Percentiles rank a stretch among this genome's conserved stretches.
Conservation (phyloP, 2,113 vertebrate genomes). For the Rhinolophus ferrumequinum region DNA sequence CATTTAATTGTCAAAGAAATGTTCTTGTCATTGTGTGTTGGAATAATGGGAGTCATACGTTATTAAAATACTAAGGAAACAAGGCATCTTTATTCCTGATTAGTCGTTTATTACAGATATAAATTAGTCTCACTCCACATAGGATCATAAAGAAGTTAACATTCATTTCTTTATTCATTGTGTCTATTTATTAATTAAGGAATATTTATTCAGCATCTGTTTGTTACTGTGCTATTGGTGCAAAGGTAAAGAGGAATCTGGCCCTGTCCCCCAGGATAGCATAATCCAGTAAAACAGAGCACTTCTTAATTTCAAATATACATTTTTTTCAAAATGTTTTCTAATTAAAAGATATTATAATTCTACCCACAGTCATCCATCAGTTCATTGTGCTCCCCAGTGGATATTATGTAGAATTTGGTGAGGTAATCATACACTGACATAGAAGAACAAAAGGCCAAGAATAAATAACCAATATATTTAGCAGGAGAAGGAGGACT, state of each 20-base stretch:
- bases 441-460: background rate
- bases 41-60: background rate
- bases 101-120: background rate
- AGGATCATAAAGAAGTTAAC: background rate
- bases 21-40: background rate
- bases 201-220: background rate
- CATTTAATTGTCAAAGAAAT: background rate
- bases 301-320: background rate
- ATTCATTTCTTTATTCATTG: background rate
- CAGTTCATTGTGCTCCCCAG: background rate
- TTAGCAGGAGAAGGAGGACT: background rate
- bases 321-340: slow-evolving; percentile 12
- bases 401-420: background rate
- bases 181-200: background rate
- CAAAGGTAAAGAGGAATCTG: background rate
- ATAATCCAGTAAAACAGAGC: background rate
- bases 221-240: background rate
- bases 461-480: background rate
- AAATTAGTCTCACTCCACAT: background rate
- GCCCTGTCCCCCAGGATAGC: fast-evolving
- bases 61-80: background rate
- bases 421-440: background rate
- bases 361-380: background rate
- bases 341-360: background rate
- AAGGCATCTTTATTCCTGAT: background rate